Evolutionary conservation across 2,888 invertebrate species (phyloP).

Genomic region (Rhodophaea formosa): DNA sequence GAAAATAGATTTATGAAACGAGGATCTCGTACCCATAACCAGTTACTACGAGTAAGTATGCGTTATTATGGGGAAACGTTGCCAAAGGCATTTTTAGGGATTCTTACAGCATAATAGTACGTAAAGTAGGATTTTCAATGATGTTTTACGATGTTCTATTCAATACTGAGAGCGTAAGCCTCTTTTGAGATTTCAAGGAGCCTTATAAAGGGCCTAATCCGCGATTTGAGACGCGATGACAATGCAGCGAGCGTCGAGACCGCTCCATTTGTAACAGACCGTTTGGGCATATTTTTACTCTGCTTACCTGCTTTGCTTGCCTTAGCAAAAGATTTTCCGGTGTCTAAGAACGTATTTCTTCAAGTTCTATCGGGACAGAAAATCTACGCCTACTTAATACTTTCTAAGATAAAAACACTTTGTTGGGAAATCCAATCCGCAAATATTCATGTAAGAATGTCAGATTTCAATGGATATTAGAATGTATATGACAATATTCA

Average conservation of each 20-base stretch:
- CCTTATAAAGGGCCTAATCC: constrained; percentile 58
- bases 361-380: background rate
- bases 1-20: constrained; percentile 16
- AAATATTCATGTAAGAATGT: background rate
- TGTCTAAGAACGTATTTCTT: too few relatives aligned
- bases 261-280: background rate
- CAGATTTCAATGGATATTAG: background rate
- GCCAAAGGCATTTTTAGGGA: constrained; percentile 31
- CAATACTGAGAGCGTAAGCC: constrained; percentile 54
- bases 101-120: constrained; percentile 37
- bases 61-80: constrained; percentile 21
- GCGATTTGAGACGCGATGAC: constrained; percentile 39
- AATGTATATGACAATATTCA: background rate
- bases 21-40: constrained; percentile 4
- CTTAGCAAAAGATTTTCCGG: too few relatives aligned
- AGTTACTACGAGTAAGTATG: constrained; percentile 12
- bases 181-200: constrained; percentile 58
- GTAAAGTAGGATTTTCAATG: constrained; percentile 49
- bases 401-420: background rate
- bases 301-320: too few relatives aligned
- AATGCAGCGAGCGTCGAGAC: constrained; percentile 49
- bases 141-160: constrained; percentile 57
- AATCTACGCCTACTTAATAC: background rate
- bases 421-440: background rate
- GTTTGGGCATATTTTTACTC: constrained; percentile 1